phyloP scores from a whole-genome alignment of 2,888 invertebrate genomes.

The Platycnemis pennipes region DNA sequence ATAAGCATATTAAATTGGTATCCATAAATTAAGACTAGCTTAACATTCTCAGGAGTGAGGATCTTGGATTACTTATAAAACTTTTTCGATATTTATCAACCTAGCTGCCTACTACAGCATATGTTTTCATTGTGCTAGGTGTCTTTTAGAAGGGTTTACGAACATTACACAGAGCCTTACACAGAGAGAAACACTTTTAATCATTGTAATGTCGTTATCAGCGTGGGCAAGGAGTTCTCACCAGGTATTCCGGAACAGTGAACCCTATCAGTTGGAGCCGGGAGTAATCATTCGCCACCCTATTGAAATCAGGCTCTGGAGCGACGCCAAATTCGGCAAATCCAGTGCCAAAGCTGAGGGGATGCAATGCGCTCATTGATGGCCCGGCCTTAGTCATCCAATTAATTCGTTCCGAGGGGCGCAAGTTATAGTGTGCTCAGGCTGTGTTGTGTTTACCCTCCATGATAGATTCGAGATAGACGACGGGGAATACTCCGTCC shows the following conservation, averaged over 20 bases:
- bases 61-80: too few relatives aligned
- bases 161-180: too few relatives aligned
- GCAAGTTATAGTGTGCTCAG: neutral
- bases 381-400: neutral
- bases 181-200: neutral
- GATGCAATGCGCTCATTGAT: conserved; percentile 4
- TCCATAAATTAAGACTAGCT: too few relatives aligned
- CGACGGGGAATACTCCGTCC: neutral
- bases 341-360: neutral
- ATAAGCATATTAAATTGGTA: too few relatives aligned
- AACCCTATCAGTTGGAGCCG: neutral
- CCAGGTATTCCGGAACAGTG: neutral
- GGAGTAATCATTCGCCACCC: neutral
- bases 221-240: neutral
- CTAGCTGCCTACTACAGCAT: too few relatives aligned
- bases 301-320: neutral
- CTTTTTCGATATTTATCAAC: too few relatives aligned
- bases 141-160: too few relatives aligned
- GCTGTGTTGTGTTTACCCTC: neutral
- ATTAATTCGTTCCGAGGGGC: neutral
- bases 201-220: neutral
- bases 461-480: neutral
- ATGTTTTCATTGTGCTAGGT: too few relatives aligned
- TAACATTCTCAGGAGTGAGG: too few relatives aligned
- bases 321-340: neutral